Conservation (phyloP, 2,888 invertebrate species). For the Eurytoma californica region DNA sequence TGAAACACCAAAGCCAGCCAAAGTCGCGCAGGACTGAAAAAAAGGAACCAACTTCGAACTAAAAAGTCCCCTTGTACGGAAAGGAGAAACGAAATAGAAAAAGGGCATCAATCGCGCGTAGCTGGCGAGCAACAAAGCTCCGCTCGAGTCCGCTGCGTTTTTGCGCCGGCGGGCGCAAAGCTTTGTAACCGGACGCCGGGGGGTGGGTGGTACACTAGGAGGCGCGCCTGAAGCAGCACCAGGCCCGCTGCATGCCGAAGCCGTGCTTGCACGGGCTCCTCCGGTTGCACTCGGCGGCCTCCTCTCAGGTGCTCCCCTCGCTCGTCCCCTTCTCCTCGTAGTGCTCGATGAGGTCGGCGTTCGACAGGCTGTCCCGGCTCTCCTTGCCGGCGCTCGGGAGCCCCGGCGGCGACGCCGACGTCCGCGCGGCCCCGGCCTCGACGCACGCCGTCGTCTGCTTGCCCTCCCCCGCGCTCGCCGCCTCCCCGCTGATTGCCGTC, state of each 20-base stretch:
- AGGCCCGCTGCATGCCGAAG: constrained; percentile 77
- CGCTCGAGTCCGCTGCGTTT: neutral
- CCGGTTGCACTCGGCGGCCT: constrained; percentile 20
- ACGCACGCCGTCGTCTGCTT: no score
- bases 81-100: neutral
- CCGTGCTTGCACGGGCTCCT: constrained; percentile 60
- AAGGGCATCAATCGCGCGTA: neutral
- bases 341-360: constrained; percentile 70
- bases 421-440: no score
- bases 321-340: constrained; percentile 51
- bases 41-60: no score
- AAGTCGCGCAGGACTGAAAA: no score
- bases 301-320: constrained; percentile 66
- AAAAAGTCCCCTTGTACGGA: neutral
- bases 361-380: constrained; percentile 58
- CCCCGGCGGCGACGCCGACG: constrained; percentile 19
- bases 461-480: neutral
- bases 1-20: neutral
- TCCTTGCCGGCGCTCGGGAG: constrained; percentile 40
- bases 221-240: constrained; percentile 76
- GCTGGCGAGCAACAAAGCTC: neutral
- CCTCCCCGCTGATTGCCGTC: constrained; percentile 44
- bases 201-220: constrained; percentile 62
- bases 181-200: neutral
- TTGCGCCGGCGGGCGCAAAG: no score